Conservation (phyloP, 2,888 invertebrate species). For the Andrena minutula region DNA sequence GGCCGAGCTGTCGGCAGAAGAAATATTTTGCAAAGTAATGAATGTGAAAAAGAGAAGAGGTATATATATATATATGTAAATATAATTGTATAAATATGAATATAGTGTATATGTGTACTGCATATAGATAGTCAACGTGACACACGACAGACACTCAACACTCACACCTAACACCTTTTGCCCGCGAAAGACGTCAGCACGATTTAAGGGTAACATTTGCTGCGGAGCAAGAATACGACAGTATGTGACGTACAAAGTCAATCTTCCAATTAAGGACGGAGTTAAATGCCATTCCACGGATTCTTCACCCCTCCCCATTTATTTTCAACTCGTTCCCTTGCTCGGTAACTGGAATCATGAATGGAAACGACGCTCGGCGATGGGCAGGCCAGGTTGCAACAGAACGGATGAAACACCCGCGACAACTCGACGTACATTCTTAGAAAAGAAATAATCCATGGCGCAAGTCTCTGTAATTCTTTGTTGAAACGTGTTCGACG, state of each 20-base stretch:
- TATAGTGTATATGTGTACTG: slow-evolving; percentile 70
- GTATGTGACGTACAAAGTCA: slow-evolving; percentile 49
- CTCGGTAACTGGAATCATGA: slow-evolving; percentile 20
- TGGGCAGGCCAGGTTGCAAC: background rate
- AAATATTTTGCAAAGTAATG: slow-evolving; percentile 80
- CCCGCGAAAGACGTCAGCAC: slow-evolving; percentile 67
- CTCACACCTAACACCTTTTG: slow-evolving; percentile 62
- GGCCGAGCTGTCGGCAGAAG: slow-evolving; percentile 74
- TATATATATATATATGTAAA: slow-evolving; percentile 67
- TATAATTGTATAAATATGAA: slow-evolving; percentile 73
- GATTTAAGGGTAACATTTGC: slow-evolving; percentile 67
- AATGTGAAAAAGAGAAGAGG: slow-evolving; percentile 73
- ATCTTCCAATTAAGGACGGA: slow-evolving; percentile 71
- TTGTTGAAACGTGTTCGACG: slow-evolving; percentile 2
- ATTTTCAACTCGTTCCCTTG: slow-evolving; percentile 31
- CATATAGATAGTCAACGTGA: slow-evolving; percentile 66
- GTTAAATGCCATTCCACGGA: slow-evolving; percentile 77
- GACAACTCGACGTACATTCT: slow-evolving; percentile 22
- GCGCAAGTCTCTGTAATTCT: background rate
- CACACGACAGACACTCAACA: slow-evolving; percentile 56
- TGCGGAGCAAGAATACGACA: slow-evolving; percentile 61
- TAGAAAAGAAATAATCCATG: background rate
- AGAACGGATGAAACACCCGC: background rate
- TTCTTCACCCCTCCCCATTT: slow-evolving; percentile 36
- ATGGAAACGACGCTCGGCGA: slow-evolving; percentile 16